Evolutionary conservation across 2,797 vertebrate species (phyloP).

Genomic region (Balearica regulorum): DNA sequence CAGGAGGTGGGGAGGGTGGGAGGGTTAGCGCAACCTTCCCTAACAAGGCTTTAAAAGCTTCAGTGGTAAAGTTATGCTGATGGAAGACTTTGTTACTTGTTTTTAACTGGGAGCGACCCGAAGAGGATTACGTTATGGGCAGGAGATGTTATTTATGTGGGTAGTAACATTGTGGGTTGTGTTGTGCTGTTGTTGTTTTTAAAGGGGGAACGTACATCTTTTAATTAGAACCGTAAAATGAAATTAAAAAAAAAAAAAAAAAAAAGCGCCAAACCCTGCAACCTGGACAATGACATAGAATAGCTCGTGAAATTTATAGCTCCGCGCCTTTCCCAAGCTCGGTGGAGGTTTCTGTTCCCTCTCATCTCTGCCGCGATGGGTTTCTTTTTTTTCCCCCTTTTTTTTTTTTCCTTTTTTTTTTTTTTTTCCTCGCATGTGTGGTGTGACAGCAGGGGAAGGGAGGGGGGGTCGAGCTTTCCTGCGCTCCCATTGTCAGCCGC

Average conservation of each 20-base stretch:
- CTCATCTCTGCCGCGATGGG: slow-evolving; percentile 56
- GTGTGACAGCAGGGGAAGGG: slow-evolving; percentile 66
- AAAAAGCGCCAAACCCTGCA: neutral
- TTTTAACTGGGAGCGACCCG: neutral
- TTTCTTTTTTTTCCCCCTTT: neutral
- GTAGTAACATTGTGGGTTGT: slow-evolving; percentile 44
- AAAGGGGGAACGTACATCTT: neutral
- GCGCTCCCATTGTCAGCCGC: slow-evolving; percentile 74
- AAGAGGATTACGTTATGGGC: slow-evolving; percentile 2
- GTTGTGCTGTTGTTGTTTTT: slow-evolving; percentile 17
- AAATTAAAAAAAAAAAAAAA: neutral
- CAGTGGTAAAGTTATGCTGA: slow-evolving; percentile 54
- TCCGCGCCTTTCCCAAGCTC: slow-evolving; percentile 59
- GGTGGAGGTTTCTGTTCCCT: slow-evolving; percentile 65
- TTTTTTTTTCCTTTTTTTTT: too few species aligned
- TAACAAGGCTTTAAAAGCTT: slow-evolving; percentile 71
- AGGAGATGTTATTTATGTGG: slow-evolving; percentile 60
- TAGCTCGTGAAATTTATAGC: slow-evolving; percentile 55
- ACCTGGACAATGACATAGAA: slow-evolving; percentile 19
- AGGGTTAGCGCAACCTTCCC: slow-evolving; percentile 49
- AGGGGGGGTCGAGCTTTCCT: slow-evolving; percentile 9
- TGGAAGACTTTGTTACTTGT: slow-evolving; percentile 20
- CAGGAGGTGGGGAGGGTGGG: slow-evolving; percentile 1
- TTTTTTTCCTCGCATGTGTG: slow-evolving; percentile 50
- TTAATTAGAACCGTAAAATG: neutral